Base-by-base conservation (phyloP, 2,797 vertebrate genomes). In the Microcaecilia unicolor region DNA sequence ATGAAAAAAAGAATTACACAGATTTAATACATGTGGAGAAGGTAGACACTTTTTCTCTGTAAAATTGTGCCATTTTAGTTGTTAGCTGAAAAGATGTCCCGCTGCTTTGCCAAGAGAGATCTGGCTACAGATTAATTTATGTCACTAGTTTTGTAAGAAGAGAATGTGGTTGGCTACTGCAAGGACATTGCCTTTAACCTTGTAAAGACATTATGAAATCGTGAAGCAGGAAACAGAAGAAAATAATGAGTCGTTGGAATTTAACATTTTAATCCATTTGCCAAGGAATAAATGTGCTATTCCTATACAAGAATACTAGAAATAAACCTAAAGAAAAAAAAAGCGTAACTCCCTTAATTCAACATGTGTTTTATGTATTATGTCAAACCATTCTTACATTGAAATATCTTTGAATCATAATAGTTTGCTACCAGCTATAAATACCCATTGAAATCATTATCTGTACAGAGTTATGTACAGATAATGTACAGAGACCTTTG, bases 381-480 rank as follows among this genome's bases (percentile, higher is more conserved):
- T n/a, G 8, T 43, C 25, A 38, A 55, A 18, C n/a, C 42, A 40
- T 4, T 1, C 2, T 22, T 61, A 14, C 2, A 63, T 51, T 73
- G 68, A 80, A 84, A 76, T 74, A 63, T 55, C 72, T 78, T 79
- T 68, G 73, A 85, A 81, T 76, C 55, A 60, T 61, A 70, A 75
- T 52, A 74, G 77, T 64, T 63, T 78, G 58, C 76, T 58, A 81
- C 72, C 63, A 76, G 52, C 70, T 82, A 73, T 74, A 85, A 83
- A 81, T 74, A 70, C 48, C 74, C 54, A 56, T 71, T 72, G 45
- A 60, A 78, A 64, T 65, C 65, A 52, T 55, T 76, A 41, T 11
- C 61, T 61, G 65, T 42, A 48, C 70, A 76, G 48, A 57, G 58
- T 68, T 58, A 33, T 12, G 9, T n/a, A n/a, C n/a, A n/a, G n/a